Evolutionary conservation across 2,888 invertebrate genomes (phyloP).

Genomic region (Erebia aethiops): DNA sequence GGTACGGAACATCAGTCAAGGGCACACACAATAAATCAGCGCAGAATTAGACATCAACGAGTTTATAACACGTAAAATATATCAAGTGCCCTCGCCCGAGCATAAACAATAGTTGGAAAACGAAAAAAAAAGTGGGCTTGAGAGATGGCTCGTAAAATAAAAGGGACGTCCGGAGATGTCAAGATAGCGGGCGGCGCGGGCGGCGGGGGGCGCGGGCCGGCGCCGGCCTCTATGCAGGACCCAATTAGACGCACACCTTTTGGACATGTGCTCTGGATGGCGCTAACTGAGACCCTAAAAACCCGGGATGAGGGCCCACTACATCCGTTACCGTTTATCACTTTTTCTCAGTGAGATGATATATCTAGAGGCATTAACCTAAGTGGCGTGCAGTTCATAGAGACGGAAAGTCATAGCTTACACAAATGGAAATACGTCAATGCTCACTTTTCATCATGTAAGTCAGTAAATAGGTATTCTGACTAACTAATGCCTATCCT

Average conservation of each 20-base stretch:
- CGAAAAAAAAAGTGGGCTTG: conserved; percentile 52
- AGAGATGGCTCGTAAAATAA: conserved; percentile 81
- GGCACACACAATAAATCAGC: conserved; percentile 46
- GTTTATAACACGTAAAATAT: conserved; percentile 67
- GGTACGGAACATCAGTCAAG: conserved; percentile 4
- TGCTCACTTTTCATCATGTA: no score
- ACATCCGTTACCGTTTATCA: conserved; percentile 75
- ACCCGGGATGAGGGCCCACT: conserved; percentile 63
- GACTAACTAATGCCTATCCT: no score
- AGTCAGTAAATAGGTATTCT: no score
- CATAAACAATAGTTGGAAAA: conserved; percentile 73
- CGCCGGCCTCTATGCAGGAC: conserved; percentile 66
- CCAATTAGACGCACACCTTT: conserved; percentile 83
- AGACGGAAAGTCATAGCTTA: no score
- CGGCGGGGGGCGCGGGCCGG: conserved; percentile 57
- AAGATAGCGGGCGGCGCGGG: conserved; percentile 77
- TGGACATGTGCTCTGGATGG: conserved; percentile 78
- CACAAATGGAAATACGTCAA: no score
- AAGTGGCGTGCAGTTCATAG: no score
- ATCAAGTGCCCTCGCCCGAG: conserved; percentile 60
- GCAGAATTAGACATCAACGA: conserved; percentile 61
- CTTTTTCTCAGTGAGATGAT: conserved; percentile 50
- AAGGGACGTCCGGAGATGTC: conserved; percentile 82
- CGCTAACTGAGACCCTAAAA: conserved; percentile 71
- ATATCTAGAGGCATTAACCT: neutral